Evolutionary conservation across 2,113 vertebrate genomes (phyloP).

Genomic region (Ceyx cyanopectus): DNA sequence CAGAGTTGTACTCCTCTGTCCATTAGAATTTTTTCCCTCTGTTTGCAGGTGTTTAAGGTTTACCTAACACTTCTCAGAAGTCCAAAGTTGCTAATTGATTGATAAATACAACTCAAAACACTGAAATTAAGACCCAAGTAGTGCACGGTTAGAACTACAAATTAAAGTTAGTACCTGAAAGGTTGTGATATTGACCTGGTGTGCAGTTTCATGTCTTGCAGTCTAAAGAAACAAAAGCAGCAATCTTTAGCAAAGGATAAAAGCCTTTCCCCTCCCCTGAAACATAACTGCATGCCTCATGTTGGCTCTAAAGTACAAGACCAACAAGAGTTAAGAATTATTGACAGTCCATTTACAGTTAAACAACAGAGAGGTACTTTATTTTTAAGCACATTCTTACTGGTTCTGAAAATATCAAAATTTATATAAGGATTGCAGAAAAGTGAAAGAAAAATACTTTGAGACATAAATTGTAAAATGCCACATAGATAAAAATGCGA

Average conservation of each 20-base stretch:
- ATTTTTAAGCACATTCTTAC: neutral
- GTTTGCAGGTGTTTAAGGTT: neutral
- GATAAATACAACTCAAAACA: neutral
- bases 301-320: neutral
- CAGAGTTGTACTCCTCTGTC: neutral
- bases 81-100: neutral
- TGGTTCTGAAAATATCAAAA: neutral
- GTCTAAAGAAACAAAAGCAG: conserved; percentile 71
- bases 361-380: neutral
- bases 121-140: neutral
- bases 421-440: neutral
- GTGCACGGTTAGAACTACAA: neutral
- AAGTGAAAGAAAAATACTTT: neutral
- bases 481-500: neutral
- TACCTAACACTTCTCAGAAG: neutral
- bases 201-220: conserved; percentile 85
- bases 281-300: neutral
- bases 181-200: conserved; percentile 83
- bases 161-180: conserved; percentile 81
- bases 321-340: neutral
- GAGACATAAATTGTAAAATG: neutral
- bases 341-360: neutral
- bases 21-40: neutral
- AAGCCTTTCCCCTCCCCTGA: neutral
- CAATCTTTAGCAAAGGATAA: neutral